A percentile compares a stretch with the other conserved stretches of the same genome.
Evolutionary conservation across 2,797 vertebrate species (phyloP).

Genomic region (Thalassophryne amazonica): DNA sequence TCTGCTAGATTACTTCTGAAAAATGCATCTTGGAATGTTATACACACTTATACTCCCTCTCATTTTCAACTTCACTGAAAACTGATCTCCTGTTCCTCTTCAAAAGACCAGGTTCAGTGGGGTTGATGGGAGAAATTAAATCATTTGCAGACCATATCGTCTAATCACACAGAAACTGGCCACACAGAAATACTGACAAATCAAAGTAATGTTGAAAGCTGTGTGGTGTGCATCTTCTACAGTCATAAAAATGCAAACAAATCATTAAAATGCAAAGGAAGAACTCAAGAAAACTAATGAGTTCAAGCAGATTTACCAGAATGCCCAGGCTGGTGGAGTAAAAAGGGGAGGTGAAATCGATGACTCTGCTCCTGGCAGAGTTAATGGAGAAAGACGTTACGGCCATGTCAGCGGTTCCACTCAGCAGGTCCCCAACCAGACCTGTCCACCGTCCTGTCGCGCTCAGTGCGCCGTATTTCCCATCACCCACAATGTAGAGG

Average conservation of each 20-base stretch:
- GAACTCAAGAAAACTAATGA: constrained; percentile 14
- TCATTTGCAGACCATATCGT: constrained; percentile 9
- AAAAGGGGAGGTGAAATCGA: constrained; percentile 97
- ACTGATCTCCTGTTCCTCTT: constrained; percentile 29
- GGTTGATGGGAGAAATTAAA: constrained; percentile 24
- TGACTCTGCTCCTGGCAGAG: constrained; percentile 87
- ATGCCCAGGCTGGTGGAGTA: constrained; percentile 97
- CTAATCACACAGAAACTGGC: constrained; percentile 13
- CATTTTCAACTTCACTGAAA: constrained; percentile 36
- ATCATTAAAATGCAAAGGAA: too few relatives aligned
- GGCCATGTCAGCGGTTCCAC: constrained; percentile 89
- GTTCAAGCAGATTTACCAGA: constrained; percentile 68
- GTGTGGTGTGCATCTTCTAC: background rate
- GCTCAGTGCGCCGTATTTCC: constrained; percentile 88
- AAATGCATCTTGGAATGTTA: constrained; percentile 34
- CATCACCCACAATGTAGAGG: constrained; percentile 92
- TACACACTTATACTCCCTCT: constrained; percentile 21
- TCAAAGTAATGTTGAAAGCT: constrained; percentile 22
- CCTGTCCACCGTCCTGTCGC: constrained; percentile 87
- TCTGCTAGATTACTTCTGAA: constrained; percentile 3
- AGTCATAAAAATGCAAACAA: constrained; percentile 23
- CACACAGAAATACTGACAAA: constrained; percentile 19
- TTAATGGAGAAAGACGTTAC: constrained; percentile 97
- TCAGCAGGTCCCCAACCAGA: constrained; percentile 90
- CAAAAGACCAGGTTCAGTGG: constrained; percentile 16